A percentile compares a stretch with the other conserved stretches of the same genome.
phyloP scores from a whole-genome alignment of 2,113 vertebrate genomes.

The Microcebus murinus region DNA sequence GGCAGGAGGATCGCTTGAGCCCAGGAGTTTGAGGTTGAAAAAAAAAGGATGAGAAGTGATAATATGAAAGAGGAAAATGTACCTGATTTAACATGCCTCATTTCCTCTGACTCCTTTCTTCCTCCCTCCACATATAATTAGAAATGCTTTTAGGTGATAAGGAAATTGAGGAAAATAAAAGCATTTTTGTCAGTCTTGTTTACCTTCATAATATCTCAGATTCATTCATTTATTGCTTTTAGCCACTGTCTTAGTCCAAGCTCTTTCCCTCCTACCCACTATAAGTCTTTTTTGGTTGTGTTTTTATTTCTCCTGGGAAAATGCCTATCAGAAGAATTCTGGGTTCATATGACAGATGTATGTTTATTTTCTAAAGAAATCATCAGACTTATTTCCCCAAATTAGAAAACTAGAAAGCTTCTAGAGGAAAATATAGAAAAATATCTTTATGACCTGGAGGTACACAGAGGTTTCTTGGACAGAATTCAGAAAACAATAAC shows the following conservation, averaged over 20 bases:
- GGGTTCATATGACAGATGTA: background rate
- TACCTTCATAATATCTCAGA: background rate
- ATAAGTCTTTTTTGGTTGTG: background rate
- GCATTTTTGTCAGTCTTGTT: background rate
- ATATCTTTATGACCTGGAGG: background rate
- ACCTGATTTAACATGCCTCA: background rate
- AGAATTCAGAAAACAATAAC: background rate
- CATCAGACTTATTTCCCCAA: background rate
- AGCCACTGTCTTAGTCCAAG: background rate
- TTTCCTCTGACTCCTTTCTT: background rate
- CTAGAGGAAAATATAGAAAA: background rate
- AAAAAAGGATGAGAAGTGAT: background rate
- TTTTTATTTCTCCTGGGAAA: constrained; percentile 26
- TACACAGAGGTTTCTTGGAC: background rate
- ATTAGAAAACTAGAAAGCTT: background rate
- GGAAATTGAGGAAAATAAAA: constrained; percentile 16
- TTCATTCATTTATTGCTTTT: background rate
- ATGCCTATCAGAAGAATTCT: background rate
- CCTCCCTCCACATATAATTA: background rate
- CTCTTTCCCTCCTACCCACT: background rate
- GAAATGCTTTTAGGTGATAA: constrained; percentile 16
- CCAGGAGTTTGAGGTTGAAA: too few relatives aligned
- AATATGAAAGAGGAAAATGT: background rate
- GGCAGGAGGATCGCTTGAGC: too few relatives aligned
- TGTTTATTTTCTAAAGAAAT: constrained; percentile 19